Evolutionary conservation across 2,888 invertebrate species (phyloP), one percentile per base, ranked within the genome.

Genomic region (Caenorhabditis wallacei): DNA sequence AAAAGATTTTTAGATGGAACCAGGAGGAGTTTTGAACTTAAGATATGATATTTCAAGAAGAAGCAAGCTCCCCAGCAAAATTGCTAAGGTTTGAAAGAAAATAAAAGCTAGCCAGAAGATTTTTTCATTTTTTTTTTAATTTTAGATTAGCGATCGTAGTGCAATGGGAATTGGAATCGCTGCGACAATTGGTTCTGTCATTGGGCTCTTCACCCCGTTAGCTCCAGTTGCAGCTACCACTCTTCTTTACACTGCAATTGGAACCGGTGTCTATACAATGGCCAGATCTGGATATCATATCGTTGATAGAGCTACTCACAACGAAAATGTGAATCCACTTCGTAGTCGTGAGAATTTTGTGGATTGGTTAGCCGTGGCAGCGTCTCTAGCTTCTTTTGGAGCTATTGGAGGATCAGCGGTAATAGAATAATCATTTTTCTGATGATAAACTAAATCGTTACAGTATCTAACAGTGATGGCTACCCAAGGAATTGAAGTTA

Each of bases 401-500:
- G 84, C 84, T 1, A 84, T 84, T 61, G 84, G 84, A 5, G 84
- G 84, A 37, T 84, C 84, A 16, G 84, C 84, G 59, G 83, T 83
- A 53, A 35, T 48, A 46, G 30, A 18, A 26, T 24, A 24, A 18
- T 8, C 4, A 0, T 43, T 24, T 3, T 10, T 2, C 0, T 30
- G n/a, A 8, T 16, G 40, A 40, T 7, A n/a, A 48, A 18, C 2
- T n/a, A n/a, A 18, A 2, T 13, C 2, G 11, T 43, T 13, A 46
- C 51, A 84, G 84, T 84, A 84, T 37, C 68, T 84, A 0, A 84
- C 84, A 0, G 84, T 81, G 1, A 76, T 84, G 84, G 64, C 84
- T 0, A 81, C 81, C 0, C 76, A 81, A 78, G 84, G 84, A 68
- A 66, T 78, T 16, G 84, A 84, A 81, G 75, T 84, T 11, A 78